phyloP scores from a whole-genome alignment of 2,888 invertebrate species.

The Ochropleura plecta region DNA sequence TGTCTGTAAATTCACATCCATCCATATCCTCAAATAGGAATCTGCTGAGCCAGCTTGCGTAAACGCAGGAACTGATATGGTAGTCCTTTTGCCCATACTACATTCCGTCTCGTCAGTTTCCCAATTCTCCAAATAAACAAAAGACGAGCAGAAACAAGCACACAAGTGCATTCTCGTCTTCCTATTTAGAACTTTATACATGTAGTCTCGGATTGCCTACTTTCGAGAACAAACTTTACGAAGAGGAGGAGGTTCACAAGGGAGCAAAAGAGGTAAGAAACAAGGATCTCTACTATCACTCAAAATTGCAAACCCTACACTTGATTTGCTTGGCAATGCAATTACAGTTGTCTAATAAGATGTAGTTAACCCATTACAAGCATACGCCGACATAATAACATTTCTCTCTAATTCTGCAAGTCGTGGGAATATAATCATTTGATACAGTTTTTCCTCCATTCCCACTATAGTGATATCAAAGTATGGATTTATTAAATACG shows the following conservation, averaged over 20 bases:
- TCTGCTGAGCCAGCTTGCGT: neutral
- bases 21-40: neutral
- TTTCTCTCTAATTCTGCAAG: conserved; percentile 51
- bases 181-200: neutral
- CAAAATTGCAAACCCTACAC: conserved; percentile 1
- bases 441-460: conserved; percentile 46
- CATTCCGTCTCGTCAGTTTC: too few relatives aligned
- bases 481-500: conserved; percentile 35
- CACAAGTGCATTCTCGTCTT: neutral
- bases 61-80: neutral
- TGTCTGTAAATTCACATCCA: neutral
- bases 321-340: conserved; percentile 10
- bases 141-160: too few relatives aligned
- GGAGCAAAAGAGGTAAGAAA: too few relatives aligned
- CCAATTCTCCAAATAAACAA: too few relatives aligned
- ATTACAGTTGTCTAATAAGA: conserved; percentile 32
- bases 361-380: conserved; percentile 43
- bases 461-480: conserved; percentile 35
- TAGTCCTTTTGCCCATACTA: neutral
- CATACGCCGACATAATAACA: conserved; percentile 37
- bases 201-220: neutral
- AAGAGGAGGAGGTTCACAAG: too few relatives aligned
- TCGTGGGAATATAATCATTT: conserved; percentile 52
- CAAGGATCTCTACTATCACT: neutral
- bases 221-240: neutral